These are phyloP conservation scores for Catostylus mosaicus DNA, from an alignment of 30 jellyfish, hydroid and myxozoan species.

Conservation along the genomic window DNA sequence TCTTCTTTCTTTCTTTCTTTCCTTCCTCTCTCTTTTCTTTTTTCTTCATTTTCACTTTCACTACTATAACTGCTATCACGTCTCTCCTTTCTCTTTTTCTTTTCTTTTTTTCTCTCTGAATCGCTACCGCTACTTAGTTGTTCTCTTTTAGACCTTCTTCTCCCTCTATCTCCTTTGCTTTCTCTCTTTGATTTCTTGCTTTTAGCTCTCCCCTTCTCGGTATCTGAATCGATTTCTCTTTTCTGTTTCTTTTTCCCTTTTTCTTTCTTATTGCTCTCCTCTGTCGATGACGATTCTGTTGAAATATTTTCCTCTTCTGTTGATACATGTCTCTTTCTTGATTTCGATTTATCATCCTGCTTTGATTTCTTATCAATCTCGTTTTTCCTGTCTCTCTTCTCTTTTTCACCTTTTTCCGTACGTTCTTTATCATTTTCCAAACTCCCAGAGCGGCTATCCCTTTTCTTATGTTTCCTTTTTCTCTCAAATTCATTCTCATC, in stretches of 20 bases:
- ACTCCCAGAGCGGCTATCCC: neutral
- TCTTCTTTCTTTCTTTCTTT: neutral
- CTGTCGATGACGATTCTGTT: slow-evolving; percentile 21
- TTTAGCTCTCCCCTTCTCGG: slow-evolving; percentile 3
- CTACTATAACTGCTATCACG: slow-evolving; percentile 14
- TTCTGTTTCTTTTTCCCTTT: slow-evolving; percentile 24
- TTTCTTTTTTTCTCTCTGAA: neutral
- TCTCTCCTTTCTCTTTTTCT: neutral
- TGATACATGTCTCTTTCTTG: neutral
- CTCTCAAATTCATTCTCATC: neutral
- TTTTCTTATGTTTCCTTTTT: neutral
- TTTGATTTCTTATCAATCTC: neutral
- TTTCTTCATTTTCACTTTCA: slow-evolving; percentile 4
- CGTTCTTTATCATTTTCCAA: neutral
- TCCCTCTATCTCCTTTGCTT: slow-evolving; percentile 1
- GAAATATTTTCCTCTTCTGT: slow-evolving; percentile 8
- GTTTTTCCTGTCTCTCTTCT: neutral
- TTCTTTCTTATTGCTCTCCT: slow-evolving; percentile 2
- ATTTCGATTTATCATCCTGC: neutral
- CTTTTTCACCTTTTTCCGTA: neutral
- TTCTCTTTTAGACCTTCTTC: slow-evolving; percentile 6
- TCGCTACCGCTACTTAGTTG: slow-evolving; percentile 4
- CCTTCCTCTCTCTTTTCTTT: neutral
- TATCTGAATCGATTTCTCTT: slow-evolving; percentile 14
- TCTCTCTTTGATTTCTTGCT: slow-evolving; percentile 18